phyloP scores from a whole-genome alignment of 1,140 invertebrate genomes.

The Pachypeltis micranthus region DNA sequence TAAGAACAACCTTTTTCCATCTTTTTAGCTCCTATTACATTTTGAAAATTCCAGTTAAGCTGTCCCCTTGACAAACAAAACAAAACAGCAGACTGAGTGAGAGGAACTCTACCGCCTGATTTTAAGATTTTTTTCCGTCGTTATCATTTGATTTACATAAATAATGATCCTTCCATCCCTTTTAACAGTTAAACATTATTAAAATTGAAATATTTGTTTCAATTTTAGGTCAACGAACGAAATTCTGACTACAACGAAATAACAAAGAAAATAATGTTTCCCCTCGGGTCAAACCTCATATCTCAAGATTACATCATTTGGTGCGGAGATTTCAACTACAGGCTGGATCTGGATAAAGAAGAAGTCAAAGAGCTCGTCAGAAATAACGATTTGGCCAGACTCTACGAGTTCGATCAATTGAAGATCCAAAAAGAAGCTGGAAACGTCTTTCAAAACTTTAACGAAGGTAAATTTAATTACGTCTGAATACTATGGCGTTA shows the following conservation, averaged over 20 bases:
- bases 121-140: no score
- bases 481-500: no score
- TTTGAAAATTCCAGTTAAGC: no score
- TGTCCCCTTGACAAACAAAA: no score
- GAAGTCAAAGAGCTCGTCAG: slow-evolving; percentile 79
- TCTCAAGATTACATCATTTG: slow-evolving; percentile 98
- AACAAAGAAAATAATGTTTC: slow-evolving; percentile 50
- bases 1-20: no score
- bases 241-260: slow-evolving; percentile 96
- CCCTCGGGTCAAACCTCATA: slow-evolving; percentile 54
- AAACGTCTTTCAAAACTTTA: slow-evolving; percentile 88
- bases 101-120: no score
- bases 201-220: no score
- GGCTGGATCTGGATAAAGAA: slow-evolving; percentile 91
- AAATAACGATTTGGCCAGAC: slow-evolving; percentile 59
- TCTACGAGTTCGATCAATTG: slow-evolving; percentile 84
- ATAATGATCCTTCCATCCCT: no score
- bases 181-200: no score
- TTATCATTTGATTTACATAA: no score
- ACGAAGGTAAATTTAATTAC: slow-evolving; percentile 82
- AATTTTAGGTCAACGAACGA: slow-evolving; percentile 59
- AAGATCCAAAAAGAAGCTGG: slow-evolving; percentile 62
- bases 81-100: no score
- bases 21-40: no score
- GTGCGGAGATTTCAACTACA: slow-evolving; percentile 99